These are phyloP conservation scores for Machimus rusticus DNA, from an alignment of 2,888 invertebrate genomes.

Conservation along the genomic window DNA sequence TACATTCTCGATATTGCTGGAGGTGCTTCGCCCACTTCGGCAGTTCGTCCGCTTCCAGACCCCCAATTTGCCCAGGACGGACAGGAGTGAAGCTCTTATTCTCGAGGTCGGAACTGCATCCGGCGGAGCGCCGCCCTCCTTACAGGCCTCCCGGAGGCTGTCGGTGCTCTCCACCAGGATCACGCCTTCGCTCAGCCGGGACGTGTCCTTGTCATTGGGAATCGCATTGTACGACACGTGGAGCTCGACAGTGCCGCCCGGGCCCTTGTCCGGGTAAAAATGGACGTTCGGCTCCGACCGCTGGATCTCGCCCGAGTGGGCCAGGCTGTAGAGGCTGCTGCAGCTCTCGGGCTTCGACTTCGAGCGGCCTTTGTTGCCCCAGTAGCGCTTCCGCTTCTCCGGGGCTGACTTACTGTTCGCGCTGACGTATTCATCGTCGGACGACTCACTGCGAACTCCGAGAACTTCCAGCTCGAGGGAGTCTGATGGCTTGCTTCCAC, in stretches of 20 bases:
- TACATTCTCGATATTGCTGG: slow-evolving; percentile 38
- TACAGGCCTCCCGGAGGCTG: slow-evolving; percentile 41
- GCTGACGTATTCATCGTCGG: slow-evolving; percentile 47
- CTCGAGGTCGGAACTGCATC: slow-evolving; percentile 44
- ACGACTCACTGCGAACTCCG: slow-evolving; percentile 61
- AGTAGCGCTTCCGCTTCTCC: slow-evolving; percentile 42
- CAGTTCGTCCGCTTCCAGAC: slow-evolving; percentile 53
- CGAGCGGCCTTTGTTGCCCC: slow-evolving; percentile 33
- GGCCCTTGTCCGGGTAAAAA: slow-evolving; percentile 10
- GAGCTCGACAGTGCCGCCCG: slow-evolving; percentile 7
- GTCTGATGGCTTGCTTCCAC: slow-evolving; percentile 55
- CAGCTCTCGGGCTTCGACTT: slow-evolving; percentile 45
- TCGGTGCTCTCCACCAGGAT: slow-evolving; percentile 45
- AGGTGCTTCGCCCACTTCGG: slow-evolving; percentile 48
- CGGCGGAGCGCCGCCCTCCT: neutral
- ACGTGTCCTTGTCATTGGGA: slow-evolving; percentile 37
- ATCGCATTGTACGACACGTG: neutral
- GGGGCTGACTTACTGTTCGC: neutral
- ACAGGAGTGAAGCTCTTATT: slow-evolving; percentile 52
- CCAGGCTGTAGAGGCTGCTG: slow-evolving; percentile 47
- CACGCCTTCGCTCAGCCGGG: slow-evolving; percentile 36
- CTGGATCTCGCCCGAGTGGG: slow-evolving; percentile 35
- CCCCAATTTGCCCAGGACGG: slow-evolving; percentile 54
- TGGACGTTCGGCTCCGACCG: slow-evolving; percentile 53
- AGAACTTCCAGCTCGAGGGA: slow-evolving; percentile 66